Base-by-base conservation (phyloP, 2,888 invertebrate genomes). In the Tetrapedia diversipes region DNA sequence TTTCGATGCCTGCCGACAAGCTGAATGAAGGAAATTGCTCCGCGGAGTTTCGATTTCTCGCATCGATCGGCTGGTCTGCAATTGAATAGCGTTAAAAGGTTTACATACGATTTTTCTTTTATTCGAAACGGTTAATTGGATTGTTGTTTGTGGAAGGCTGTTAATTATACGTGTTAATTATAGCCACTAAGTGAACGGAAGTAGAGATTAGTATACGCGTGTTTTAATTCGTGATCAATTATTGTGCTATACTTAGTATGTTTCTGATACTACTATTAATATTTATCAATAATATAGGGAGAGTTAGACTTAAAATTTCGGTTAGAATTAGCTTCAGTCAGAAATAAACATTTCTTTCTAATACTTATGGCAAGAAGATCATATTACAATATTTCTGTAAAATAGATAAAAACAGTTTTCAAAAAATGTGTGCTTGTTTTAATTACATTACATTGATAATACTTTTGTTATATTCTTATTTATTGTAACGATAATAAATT, bases 1-100 rank as follows among this genome's bases (percentile, higher is more conserved):
- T 56, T 41, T 43, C n/a, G 53, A 51, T 54, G 2, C 11, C 16
- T 41, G 56, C 73, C 49, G 14, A 49, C 29, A 1, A 10, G 7
- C 49, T 29, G 8, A 43, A 53, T 22, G 22, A 11, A 19, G 8
- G 39, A 43, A 24, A 16, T 34, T 41, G 4, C 11, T 19, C 24
- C 4, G 34, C 24, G 27, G 2, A 29, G 19, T 47, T 32, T 22
- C 14, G 32, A 56, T 53, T 37, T 16, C 7, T 70, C 19, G 45
- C n/a, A 51, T 53, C 51, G 53, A 51, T 53, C 51, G 39, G 14
- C n/a, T 37, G 27, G 14, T 14, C 14, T 29, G 6, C 29, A 7
- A 43, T 45, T n/a, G 27, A 34, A 24, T 2, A 4, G 7, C 14
- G 16, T n/a, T 14, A n/a, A 24, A 14, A 37, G 27, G 49, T n/a